phyloP scores from a whole-genome alignment of 2,888 invertebrate species.

The Amiota minor region DNA sequence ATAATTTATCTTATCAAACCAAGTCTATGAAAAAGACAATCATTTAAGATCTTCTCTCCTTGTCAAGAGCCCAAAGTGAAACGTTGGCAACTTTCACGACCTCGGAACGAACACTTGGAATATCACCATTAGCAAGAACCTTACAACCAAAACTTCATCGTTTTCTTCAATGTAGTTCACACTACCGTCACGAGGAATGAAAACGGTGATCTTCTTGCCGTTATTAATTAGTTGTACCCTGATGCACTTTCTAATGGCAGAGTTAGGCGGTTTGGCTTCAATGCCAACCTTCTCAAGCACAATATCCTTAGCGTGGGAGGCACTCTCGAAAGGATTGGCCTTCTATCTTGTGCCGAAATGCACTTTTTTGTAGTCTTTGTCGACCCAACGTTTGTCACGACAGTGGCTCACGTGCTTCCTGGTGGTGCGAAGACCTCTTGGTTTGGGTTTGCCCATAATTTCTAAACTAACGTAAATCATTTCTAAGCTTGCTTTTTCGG shows the following conservation, averaged over 20 bases:
- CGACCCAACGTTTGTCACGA: conserved; percentile 98
- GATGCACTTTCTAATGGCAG: conserved; percentile 99
- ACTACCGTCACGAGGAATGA: too few species aligned
- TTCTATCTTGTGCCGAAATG: conserved; percentile 99
- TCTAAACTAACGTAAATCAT: too few species aligned
- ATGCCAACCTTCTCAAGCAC: conserved; percentile 99
- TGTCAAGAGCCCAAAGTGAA: too few species aligned
- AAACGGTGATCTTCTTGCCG: too few species aligned
- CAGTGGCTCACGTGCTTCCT: conserved; percentile 98
- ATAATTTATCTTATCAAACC: conserved; percentile 26
- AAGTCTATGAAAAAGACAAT: too few species aligned
- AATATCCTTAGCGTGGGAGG: conserved; percentile 99
- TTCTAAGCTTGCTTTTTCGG: too few species aligned
- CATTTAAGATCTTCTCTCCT: conserved; percentile 95
- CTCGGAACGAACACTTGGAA: too few species aligned
- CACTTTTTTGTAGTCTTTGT: conserved; percentile 99
- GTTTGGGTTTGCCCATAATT: conserved; percentile 87
- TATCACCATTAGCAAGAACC: too few species aligned
- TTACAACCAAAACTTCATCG: too few species aligned
- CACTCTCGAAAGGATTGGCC: conserved; percentile 99
- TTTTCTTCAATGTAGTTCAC: too few species aligned
- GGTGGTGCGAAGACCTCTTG: conserved; percentile 98
- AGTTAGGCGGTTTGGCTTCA: conserved; percentile 99
- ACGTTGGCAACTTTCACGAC: too few species aligned
- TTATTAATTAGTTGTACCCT: too few species aligned